Evolutionary conservation across 2,797 vertebrate genomes (phyloP).

Genomic region (Muscicapa striata): DNA sequence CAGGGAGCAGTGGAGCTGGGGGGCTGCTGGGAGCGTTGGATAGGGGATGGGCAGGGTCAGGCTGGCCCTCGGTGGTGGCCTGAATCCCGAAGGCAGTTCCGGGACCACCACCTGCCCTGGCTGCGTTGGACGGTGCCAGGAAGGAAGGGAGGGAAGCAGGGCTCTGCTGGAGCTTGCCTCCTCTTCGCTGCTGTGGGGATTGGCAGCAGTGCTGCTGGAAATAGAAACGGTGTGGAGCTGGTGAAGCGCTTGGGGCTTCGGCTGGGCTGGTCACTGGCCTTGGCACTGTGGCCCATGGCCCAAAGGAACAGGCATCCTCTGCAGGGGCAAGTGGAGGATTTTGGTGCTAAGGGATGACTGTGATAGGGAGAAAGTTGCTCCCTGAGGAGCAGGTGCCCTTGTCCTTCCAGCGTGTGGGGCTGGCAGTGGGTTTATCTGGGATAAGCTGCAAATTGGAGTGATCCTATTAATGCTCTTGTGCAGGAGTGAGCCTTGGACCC

Average conservation of each 20-base stretch:
- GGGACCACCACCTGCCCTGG: neutral
- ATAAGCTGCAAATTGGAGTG: neutral
- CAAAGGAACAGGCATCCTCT: neutral
- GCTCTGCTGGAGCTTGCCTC: neutral
- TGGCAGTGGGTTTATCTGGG: neutral
- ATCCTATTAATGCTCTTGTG: neutral
- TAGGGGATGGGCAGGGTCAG: neutral
- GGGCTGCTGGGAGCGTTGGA: neutral
- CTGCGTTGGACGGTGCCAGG: fast-evolving
- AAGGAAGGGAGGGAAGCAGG: neutral
- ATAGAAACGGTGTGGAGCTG: conserved; percentile 15
- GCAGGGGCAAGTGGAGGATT: neutral
- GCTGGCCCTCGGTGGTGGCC: neutral
- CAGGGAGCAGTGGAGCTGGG: neutral
- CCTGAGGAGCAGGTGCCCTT: neutral
- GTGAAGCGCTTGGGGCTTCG: neutral
- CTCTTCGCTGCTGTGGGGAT: neutral
- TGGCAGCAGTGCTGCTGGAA: neutral
- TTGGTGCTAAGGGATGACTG: fast-evolving
- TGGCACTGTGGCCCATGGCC: neutral
- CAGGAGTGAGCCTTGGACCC: neutral
- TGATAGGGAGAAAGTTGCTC: neutral
- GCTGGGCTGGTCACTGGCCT: neutral
- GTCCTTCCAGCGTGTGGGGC: neutral
- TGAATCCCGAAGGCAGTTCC: fast-evolving